Evolutionary conservation across 2,113 vertebrate species (phyloP), one percentile per base, ranked within the genome.

Genomic region (Tyrannus savana): DNA sequence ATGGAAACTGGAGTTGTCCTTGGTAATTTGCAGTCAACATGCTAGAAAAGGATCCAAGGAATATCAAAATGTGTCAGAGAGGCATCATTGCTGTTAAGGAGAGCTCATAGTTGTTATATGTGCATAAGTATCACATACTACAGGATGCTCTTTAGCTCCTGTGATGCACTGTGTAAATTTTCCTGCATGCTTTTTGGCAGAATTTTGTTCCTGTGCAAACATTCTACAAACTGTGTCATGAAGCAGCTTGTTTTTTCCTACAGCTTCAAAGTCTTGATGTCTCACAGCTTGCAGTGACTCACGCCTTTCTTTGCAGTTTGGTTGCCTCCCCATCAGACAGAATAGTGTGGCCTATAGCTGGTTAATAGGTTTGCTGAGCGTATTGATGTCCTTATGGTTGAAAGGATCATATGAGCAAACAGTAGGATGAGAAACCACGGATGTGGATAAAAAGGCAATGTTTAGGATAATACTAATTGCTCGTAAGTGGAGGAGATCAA

Each of bases 171-270:
- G 0, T 30, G 5, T 92, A 90, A 88, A 75, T 60, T 72, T 71
- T 63, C 81, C 53, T 62, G 21, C 60, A 24, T 44, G 63, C 30
- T 95, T 89, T 82, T 67, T 79, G 79, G 82, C 74, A 87, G 68
- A 47, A 78, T 64, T 84, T 88, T 81, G 11, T 69, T 95, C 52
- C 60, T 1, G 3, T 94, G 75, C 50, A 78, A 93, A 84, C 52
- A 12, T 71, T 83, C 77, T 60, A 76, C 50, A 59, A 77, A 91
- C 56, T 23, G 41, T 44, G 35, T 64, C 95, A 71, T 93, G 95
- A 93, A 91, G 68, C 47, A 90, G 56, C 92, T 91, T 95, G 95
- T 85, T 96, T 93, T 93, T 84, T 82, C 93, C 90, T 74, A 27
- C 55, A 84, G 85, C 87, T 84, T 87, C 87, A 80, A 89, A 88